Conservation (phyloP, 2,888 invertebrate genomes). For the Heliconius ethilla region DNA sequence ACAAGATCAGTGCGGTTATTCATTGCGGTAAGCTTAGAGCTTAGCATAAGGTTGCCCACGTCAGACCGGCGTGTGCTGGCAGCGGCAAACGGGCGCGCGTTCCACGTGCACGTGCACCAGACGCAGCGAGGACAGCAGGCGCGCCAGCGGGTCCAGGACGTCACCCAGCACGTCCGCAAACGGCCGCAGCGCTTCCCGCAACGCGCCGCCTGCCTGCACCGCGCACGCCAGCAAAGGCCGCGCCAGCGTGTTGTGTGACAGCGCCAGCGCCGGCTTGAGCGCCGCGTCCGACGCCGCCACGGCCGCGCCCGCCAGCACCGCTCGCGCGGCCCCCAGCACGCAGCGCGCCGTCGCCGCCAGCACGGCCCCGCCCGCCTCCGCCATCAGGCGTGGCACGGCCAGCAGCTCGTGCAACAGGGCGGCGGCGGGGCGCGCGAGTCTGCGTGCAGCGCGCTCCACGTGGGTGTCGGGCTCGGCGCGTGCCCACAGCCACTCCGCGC, state of each 20-base stretch:
- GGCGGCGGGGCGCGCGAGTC: conserved; percentile 61
- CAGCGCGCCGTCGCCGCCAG: conserved; percentile 53
- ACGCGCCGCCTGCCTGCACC: conserved; percentile 83
- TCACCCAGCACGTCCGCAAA: conserved; percentile 48
- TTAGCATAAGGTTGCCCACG: neutral
- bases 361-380: conserved; percentile 84
- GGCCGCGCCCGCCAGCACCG: conserved; percentile 82
- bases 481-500: conserved; percentile 50
- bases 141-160: conserved; percentile 55
- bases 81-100: conserved; percentile 23
- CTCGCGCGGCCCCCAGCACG: conserved; percentile 52
- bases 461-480: conserved; percentile 46
- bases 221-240: conserved; percentile 86
- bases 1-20: too few relatives aligned
- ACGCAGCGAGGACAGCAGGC: conserved; percentile 53
- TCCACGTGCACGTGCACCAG: conserved; percentile 54
- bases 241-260: conserved; percentile 85
- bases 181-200: conserved; percentile 79
- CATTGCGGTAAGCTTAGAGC: neutral
- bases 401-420: conserved; percentile 84
- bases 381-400: conserved; percentile 82
- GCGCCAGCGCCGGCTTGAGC: conserved; percentile 86
- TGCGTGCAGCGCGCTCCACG: conserved; percentile 48
- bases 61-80: neutral
- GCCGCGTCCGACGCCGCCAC: conserved; percentile 87